Percentiles rank a stretch among this genome's conserved stretches.
phyloP scores from a whole-genome alignment of 2,797 vertebrate genomes.

The Mycteria americana region DNA sequence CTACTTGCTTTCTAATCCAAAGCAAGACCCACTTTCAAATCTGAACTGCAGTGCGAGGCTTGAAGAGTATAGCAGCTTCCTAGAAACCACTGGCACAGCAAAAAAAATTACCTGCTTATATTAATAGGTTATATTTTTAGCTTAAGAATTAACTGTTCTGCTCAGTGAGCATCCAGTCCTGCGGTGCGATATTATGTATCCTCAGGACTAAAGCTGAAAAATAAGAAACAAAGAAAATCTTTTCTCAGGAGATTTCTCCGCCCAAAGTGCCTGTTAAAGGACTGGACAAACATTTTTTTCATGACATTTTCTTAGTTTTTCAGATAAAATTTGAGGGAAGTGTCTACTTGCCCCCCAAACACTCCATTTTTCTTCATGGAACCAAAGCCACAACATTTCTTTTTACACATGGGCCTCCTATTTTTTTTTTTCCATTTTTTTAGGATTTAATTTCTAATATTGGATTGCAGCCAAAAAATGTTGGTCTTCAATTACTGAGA shows the following conservation, averaged over 20 bases:
- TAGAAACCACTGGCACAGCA: background rate
- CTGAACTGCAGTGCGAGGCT: background rate
- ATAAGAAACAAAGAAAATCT: background rate
- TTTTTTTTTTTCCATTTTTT: background rate
- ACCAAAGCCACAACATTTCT: background rate
- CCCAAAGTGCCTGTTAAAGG: background rate
- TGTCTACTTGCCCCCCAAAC: background rate
- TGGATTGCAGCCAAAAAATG: background rate
- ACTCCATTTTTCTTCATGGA: background rate
- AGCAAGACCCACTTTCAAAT: background rate
- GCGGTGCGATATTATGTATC: background rate
- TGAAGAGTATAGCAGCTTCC: background rate
- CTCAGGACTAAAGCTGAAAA: background rate
- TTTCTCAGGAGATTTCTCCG: background rate
- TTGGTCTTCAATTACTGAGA: conserved; percentile 29
- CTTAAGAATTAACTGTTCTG: background rate
- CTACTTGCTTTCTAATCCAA: background rate
- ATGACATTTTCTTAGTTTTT: background rate
- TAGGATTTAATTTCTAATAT: background rate
- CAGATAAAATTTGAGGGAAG: background rate
- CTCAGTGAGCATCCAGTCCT: background rate
- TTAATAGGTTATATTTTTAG: background rate
- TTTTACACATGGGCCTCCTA: background rate
- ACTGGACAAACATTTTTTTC: background rate
- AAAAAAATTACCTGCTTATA: background rate